Evolutionary conservation across 2,888 invertebrate genomes (phyloP), one percentile per base, ranked within the genome.

Genomic region (Fragum whitleyi): DNA sequence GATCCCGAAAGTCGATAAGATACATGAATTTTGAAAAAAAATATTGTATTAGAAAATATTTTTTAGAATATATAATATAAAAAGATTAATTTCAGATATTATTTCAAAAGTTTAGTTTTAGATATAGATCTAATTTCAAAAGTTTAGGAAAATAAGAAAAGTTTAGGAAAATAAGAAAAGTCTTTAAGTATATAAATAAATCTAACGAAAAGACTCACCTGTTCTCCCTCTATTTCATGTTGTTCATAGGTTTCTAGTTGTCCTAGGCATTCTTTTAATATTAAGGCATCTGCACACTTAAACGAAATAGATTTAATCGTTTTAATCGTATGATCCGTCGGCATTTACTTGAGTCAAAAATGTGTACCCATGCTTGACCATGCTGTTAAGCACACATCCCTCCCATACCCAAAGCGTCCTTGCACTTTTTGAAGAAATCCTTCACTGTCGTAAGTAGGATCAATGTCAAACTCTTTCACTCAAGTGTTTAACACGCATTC

Each of bases 381-480:
- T 69, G 57, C 75, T n/a, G 75, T 75, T 59, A 69, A 39, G 16
- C 57, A 69, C 21, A 75, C 68, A 32, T 55, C 39, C 57, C 69
- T 57, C 7, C 75, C 59, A 75, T 75, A 75, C n/a, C 32, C 75
- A 51, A 75, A 69, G 21, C 42, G 36, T 21, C 75, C 69, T 32
- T 51, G n/a, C 28, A 69, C 69, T 47, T 68, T 69, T 21, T 14
- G 26, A 28, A 75, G 47, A 69, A 75, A 75, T 28, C 75, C 75
- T 16, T 68, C 32, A 55, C 26, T 69, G 26, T 75, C 69, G 75
- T 75, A 75, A 32, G 69, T 26, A 32, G 69, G 61, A 19, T 75
- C 69, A 69, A 69, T 69, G 42, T 21, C 69, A 32, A 39, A 42
- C 21, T 51, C 14, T 51, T 51, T 53, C 19, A 51, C 19, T 51